A percentile compares a stretch with the other conserved stretches of the same genome.
Conservation (phyloP, 1,140 invertebrate species). For the Formica exsecta region DNA sequence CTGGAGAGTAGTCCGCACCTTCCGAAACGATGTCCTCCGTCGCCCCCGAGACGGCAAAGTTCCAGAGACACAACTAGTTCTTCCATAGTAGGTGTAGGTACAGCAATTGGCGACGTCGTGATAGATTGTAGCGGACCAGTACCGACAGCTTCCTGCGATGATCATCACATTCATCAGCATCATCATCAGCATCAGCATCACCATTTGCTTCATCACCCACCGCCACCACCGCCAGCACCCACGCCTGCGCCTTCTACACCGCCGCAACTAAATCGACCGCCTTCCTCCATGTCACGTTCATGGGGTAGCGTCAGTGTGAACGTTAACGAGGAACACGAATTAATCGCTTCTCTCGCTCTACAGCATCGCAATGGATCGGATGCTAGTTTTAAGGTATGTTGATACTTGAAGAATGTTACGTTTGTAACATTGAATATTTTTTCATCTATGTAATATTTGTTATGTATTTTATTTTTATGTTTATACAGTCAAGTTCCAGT, state of each 20-base stretch:
- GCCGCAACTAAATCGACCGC: slow-evolving; percentile 83
- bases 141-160: slow-evolving; percentile 84
- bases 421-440: background rate
- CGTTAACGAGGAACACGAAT: slow-evolving; percentile 87
- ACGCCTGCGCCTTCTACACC: slow-evolving; percentile 82
- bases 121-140: slow-evolving; percentile 86
- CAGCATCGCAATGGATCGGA: slow-evolving; percentile 93
- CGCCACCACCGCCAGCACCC: slow-evolving; percentile 68
- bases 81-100: slow-evolving; percentile 73
- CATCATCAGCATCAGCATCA: slow-evolving; percentile 82
- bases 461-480: slow-evolving; percentile 17
- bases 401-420: background rate
- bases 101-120: slow-evolving; percentile 81
- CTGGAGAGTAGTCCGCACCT: slow-evolving; percentile 84
- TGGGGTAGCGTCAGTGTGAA: slow-evolving; percentile 87
- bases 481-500: slow-evolving; percentile 95
- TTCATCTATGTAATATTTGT: background rate
- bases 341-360: slow-evolving; percentile 89
- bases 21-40: slow-evolving; percentile 89
- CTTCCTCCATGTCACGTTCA: slow-evolving; percentile 87
- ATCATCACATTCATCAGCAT: slow-evolving; percentile 80
- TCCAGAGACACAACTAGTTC: slow-evolving; percentile 81
- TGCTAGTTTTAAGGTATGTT: slow-evolving; percentile 93
- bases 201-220: slow-evolving; percentile 72
- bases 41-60: slow-evolving; percentile 93